These are phyloP conservation scores for Neelides folsomi DNA, from an alignment of 2,888 invertebrate species.

Conservation along the genomic window DNA sequence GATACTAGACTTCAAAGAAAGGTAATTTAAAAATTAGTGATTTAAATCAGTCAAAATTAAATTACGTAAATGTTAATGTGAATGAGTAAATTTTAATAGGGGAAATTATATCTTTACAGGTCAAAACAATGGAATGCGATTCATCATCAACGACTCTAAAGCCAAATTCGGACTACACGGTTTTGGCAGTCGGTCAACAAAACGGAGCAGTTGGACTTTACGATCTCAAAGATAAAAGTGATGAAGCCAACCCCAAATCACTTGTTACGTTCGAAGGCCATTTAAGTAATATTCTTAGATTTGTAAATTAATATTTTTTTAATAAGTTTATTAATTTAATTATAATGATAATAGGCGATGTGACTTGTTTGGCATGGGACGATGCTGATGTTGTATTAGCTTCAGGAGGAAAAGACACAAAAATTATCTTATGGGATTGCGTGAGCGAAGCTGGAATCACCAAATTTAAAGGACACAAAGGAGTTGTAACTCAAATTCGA, in stretches of 20 bases:
- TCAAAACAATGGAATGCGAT: slow-evolving; percentile 64
- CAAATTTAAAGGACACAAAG: slow-evolving; percentile 82
- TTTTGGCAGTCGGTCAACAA: slow-evolving; percentile 78
- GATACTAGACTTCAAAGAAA: slow-evolving; percentile 75
- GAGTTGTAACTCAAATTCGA: slow-evolving; percentile 64
- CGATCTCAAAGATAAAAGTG: slow-evolving; percentile 46
- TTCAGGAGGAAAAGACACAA: slow-evolving; percentile 56
- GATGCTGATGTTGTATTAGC: slow-evolving; percentile 20
- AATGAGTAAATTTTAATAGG: background rate
- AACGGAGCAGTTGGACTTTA: slow-evolving; percentile 79
- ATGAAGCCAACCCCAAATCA: slow-evolving; percentile 47
- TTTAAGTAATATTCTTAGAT: slow-evolving; percentile 35
- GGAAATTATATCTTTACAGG: slow-evolving; percentile 40
- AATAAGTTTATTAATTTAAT: no score
- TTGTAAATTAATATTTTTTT: background rate
- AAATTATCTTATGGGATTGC: slow-evolving; percentile 87
- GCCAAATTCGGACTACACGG: slow-evolving; percentile 42
- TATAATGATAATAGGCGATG: slow-evolving; percentile 13
- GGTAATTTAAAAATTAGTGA: slow-evolving; percentile 40
- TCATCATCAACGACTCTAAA: slow-evolving; percentile 55
- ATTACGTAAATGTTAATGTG: background rate
- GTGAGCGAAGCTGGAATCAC: slow-evolving; percentile 81
- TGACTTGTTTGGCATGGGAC: slow-evolving; percentile 24
- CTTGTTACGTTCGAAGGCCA: slow-evolving; percentile 66
- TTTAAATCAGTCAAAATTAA: background rate